A percentile compares a stretch with the other conserved stretches of the same genome.
Evolutionary conservation across 1,140 invertebrate species (phyloP).

Genomic region (Trachymyrmex septentrionalis): DNA sequence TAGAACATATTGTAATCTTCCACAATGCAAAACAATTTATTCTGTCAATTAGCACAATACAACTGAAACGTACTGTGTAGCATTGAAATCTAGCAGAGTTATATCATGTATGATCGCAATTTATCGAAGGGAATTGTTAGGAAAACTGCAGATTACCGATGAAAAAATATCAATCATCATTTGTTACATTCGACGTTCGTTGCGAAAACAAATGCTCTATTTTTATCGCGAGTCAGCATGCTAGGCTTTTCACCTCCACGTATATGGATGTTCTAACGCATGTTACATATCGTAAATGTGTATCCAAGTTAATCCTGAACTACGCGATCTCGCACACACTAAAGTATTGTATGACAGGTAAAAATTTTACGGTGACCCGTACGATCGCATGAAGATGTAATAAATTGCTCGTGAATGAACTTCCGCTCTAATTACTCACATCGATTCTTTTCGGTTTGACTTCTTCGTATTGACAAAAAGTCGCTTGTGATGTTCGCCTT

Average conservation of each 20-base stretch:
- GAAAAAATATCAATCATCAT: conserved; percentile 27
- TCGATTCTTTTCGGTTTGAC: background rate
- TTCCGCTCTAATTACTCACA: background rate
- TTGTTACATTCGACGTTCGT: background rate
- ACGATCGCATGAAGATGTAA: background rate
- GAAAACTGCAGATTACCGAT: background rate
- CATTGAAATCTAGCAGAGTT: background rate
- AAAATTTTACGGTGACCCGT: conserved; percentile 3
- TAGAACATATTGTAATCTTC: background rate
- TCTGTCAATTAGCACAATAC: background rate
- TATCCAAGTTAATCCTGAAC: conserved; percentile 24
- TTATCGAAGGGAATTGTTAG: background rate
- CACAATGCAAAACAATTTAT: background rate
- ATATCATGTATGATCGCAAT: background rate
- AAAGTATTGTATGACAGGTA: background rate
- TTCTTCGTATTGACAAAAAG: background rate
- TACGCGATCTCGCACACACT: background rate
- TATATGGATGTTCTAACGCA: conserved; percentile 28
- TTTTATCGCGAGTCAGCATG: conserved; percentile 51
- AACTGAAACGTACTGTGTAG: background rate
- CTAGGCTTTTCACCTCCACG: conserved; percentile 24
- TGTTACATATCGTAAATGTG: conserved; percentile 51
- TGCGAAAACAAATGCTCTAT: background rate
- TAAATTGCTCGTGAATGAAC: background rate
- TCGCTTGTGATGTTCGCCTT: background rate